A percentile compares a stretch with the other conserved stretches of the same genome.
Evolutionary conservation across 1,140 invertebrate species (phyloP).

Genomic region (Chironomus striatipennis): DNA sequence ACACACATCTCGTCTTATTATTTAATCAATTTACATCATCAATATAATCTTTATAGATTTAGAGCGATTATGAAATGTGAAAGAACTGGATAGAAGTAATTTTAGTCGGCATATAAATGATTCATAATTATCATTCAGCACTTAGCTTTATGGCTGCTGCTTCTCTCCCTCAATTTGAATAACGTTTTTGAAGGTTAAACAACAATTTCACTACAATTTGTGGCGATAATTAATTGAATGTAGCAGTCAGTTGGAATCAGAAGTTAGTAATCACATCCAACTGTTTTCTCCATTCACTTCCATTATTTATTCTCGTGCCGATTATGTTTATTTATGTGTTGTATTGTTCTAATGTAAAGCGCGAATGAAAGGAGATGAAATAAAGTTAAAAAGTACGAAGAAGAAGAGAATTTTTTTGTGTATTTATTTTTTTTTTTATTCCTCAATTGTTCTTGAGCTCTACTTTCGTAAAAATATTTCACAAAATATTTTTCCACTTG

Average conservation of each 20-base stretch:
- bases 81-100: neutral
- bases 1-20: too few species aligned
- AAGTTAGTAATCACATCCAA: neutral
- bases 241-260: neutral
- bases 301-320: neutral
- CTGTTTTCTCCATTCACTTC: neutral
- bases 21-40: neutral
- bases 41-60: neutral
- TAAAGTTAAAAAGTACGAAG: too few species aligned
- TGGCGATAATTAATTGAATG: constrained; percentile 1
- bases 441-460: neutral
- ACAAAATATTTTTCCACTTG: neutral
- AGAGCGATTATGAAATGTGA: neutral
- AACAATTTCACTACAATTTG: neutral
- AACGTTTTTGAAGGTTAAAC: neutral
- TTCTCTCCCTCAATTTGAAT: neutral
- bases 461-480: neutral
- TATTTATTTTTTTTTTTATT: neutral
- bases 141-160: neutral
- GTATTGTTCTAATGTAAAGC: neutral
- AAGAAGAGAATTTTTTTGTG: too few species aligned
- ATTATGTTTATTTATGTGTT: neutral
- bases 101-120: neutral
- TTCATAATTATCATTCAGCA: constrained; percentile 1
- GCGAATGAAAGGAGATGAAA: too few species aligned